These are phyloP conservation scores for Macquaria australasica DNA, from an alignment of 2,113 vertebrate genomes.

Conservation along the genomic window DNA sequence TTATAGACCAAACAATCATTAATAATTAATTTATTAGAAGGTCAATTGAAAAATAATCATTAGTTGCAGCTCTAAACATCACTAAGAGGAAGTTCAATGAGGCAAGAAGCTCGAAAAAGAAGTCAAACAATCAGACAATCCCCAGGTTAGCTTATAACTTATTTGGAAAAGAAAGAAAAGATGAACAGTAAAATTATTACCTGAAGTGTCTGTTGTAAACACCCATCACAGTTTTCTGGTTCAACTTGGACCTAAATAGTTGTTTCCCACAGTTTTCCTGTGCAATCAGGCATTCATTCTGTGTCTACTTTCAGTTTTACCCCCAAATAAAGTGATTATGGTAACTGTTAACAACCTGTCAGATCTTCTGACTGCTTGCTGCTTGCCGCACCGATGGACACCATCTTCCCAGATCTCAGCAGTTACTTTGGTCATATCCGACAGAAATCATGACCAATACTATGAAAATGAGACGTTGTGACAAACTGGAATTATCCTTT, in stretches of 20 bases:
- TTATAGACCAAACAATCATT: not conserved
- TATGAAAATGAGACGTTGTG: not conserved
- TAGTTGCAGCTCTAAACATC: not conserved
- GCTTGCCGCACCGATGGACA: not conserved
- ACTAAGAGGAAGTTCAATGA: not conserved
- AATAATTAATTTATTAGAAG: not conserved
- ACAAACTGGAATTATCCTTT: constrained; percentile 17
- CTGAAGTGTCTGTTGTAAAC: not conserved
- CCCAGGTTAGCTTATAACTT: not conserved
- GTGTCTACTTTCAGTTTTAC: constrained; percentile 10
- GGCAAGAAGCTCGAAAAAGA: not conserved
- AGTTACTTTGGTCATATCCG: not conserved
- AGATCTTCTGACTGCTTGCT: not conserved
- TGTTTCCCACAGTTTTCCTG: not conserved
- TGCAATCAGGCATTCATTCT: too few relatives aligned
- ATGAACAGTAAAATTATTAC: not conserved
- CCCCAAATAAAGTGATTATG: constrained; percentile 8
- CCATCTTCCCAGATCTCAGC: not conserved
- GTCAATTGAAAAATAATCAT: not conserved
- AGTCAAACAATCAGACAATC: not conserved
- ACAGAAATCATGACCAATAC: not conserved
- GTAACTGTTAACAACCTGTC: constrained; percentile 9
- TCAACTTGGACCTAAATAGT: not conserved
- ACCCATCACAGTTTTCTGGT: not conserved
- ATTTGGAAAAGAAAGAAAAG: not conserved